These are phyloP conservation scores for Argyrosomus regius DNA, from an alignment of 2,797 vertebrate genomes.

Conservation along the genomic window DNA sequence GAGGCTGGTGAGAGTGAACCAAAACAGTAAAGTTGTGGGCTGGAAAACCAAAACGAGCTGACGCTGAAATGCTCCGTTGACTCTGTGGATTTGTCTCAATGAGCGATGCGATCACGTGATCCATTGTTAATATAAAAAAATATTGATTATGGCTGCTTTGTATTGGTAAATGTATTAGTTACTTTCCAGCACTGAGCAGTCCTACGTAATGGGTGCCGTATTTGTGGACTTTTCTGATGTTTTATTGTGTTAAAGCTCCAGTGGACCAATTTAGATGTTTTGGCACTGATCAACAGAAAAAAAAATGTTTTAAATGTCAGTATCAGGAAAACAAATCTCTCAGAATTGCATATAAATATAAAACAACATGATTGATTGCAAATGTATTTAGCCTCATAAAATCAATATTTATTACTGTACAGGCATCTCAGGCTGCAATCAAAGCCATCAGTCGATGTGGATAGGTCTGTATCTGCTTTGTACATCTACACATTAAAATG, in stretches of 20 bases:
- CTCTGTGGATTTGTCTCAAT: background rate
- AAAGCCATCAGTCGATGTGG: slow-evolving; percentile 1
- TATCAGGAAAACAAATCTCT: slow-evolving; percentile 14
- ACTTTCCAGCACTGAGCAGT: background rate
- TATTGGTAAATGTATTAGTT: too few relatives aligned
- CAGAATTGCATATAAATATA: slow-evolving; percentile 12
- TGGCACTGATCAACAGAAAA: background rate
- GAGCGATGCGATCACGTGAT: background rate
- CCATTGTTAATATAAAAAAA: background rate
- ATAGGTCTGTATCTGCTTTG: slow-evolving; percentile 20
- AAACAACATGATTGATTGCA: slow-evolving; percentile 17
- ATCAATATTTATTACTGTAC: slow-evolving; percentile 33
- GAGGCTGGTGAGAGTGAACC: background rate
- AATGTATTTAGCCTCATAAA: slow-evolving; percentile 13
- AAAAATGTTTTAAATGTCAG: background rate
- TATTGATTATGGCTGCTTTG: background rate
- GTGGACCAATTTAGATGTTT: background rate
- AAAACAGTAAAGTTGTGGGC: background rate
- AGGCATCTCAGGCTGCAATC: slow-evolving; percentile 15
- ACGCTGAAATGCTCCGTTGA: background rate
- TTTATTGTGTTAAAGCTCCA: slow-evolving; percentile 11
- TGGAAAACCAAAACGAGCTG: background rate
- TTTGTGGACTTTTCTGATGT: background rate
- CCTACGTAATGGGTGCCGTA: background rate
- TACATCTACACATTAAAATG: slow-evolving; percentile 16